Evolutionary conservation across 2,797 vertebrate genomes (phyloP).

Genomic region (Sus cebifrons): DNA sequence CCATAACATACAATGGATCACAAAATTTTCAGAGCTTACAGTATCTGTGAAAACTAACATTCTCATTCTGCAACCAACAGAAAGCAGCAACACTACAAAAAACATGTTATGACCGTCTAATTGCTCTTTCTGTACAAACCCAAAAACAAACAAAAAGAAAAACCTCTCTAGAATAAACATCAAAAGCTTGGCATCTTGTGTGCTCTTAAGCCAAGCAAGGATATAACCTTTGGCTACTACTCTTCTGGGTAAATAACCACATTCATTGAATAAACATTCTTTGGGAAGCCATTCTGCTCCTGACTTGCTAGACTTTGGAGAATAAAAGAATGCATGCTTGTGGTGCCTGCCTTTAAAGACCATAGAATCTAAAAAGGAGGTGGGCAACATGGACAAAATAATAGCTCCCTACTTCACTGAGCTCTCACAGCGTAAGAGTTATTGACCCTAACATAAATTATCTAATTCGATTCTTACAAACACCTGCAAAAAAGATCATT

Average conservation of each 20-base stretch:
- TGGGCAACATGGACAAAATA: not conserved
- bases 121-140: not conserved
- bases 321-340: not conserved
- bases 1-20: not conserved
- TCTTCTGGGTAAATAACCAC: not conserved
- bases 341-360: not conserved
- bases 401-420: not conserved
- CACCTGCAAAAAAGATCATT: not conserved
- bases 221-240: not conserved
- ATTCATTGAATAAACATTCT: not conserved
- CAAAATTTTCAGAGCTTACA: not conserved
- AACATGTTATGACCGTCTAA: not conserved
- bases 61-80: constrained; percentile 14
- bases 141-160: not conserved
- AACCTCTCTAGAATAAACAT: not conserved
- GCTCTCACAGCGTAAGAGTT: not conserved
- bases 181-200: not conserved
- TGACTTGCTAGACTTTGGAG: not conserved
- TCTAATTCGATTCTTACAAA: constrained; percentile 24
- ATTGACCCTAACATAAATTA: not conserved
- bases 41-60: not conserved
- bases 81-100: not conserved
- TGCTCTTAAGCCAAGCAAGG: not conserved
- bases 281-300: not conserved
- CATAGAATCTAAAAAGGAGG: not conserved